phyloP scores from a whole-genome alignment of 2,888 invertebrate genomes.

The Theristus sp. region DNA sequence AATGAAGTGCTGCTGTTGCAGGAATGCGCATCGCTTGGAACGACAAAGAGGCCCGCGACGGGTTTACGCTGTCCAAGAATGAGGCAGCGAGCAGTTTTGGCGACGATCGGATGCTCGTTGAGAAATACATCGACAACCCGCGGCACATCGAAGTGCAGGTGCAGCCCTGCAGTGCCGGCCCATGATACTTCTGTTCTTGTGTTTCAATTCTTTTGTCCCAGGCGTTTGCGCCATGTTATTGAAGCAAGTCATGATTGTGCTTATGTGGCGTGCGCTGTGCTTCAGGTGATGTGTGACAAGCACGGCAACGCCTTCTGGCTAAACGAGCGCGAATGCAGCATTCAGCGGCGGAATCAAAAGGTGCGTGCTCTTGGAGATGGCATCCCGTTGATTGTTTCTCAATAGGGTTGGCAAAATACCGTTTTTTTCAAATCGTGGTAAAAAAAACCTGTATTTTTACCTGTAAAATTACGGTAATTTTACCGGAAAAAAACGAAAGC shows the following conservation, averaged over 20 bases:
- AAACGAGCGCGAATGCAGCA: constrained; percentile 47
- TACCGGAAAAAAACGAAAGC: too few species aligned
- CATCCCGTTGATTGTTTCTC: neutral
- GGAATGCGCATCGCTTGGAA: constrained; percentile 47
- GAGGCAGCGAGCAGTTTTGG: constrained; percentile 48
- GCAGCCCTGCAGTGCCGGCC: too few species aligned
- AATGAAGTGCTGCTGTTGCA: too few species aligned
- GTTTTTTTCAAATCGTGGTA: too few species aligned
- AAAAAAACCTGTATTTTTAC: too few species aligned
- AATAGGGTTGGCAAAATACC: too few species aligned
- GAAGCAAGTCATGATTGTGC: neutral
- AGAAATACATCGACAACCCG: constrained; percentile 47
- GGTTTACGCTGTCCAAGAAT: constrained; percentile 38
- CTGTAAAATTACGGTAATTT: too few species aligned
- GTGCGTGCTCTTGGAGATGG: constrained; percentile 13
- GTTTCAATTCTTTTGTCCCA: too few species aligned
- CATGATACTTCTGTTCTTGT: too few species aligned
- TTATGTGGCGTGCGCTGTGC: constrained; percentile 20
- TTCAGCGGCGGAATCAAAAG: constrained; percentile 48
- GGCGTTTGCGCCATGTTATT: neutral
- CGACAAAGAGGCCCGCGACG: constrained; percentile 42
- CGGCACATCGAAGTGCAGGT: constrained; percentile 48
- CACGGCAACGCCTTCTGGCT: constrained; percentile 45
- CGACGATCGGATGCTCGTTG: constrained; percentile 46
- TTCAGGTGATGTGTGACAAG: constrained; percentile 41